These are phyloP conservation scores for Menidia beryllina DNA, from an alignment of 2,113 vertebrate species.

Conservation along the genomic window DNA sequence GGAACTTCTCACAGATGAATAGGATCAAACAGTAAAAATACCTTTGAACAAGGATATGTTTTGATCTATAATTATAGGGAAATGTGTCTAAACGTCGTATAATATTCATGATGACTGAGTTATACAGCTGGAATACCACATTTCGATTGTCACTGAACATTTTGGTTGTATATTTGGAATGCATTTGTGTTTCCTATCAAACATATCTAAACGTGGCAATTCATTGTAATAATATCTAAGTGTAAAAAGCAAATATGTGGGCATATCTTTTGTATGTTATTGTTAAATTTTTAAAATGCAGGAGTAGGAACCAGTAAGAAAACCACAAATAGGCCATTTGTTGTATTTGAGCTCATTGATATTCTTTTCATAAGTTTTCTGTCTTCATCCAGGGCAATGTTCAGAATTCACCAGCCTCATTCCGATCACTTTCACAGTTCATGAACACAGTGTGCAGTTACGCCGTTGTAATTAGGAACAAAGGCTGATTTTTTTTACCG, in stretches of 20 bases:
- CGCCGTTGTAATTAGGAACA: conserved; percentile 62
- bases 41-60: conserved; percentile 12
- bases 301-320: conserved; percentile 6
- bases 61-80: conserved; percentile 14
- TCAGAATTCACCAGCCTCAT: conserved; percentile 33
- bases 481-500: conserved; percentile 51
- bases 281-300: no score
- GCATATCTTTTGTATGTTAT: no score
- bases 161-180: no score
- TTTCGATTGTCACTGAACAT: no score
- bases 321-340: background rate
- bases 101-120: background rate
- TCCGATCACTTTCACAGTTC: conserved; percentile 56
- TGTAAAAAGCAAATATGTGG: background rate
- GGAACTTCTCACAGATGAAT: conserved; percentile 35
- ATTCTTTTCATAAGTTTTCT: conserved; percentile 17
- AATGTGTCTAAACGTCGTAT: conserved; percentile 2
- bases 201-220: background rate
- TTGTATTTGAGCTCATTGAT: conserved; percentile 37
- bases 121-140: no score
- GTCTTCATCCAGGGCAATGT: conserved; percentile 28
- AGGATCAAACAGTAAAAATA: conserved; percentile 48
- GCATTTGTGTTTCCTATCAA: background rate
- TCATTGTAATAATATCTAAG: background rate
- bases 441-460: conserved; percentile 38